Conservation (phyloP, 2,113 vertebrate species). For the Hucho hucho region DNA sequence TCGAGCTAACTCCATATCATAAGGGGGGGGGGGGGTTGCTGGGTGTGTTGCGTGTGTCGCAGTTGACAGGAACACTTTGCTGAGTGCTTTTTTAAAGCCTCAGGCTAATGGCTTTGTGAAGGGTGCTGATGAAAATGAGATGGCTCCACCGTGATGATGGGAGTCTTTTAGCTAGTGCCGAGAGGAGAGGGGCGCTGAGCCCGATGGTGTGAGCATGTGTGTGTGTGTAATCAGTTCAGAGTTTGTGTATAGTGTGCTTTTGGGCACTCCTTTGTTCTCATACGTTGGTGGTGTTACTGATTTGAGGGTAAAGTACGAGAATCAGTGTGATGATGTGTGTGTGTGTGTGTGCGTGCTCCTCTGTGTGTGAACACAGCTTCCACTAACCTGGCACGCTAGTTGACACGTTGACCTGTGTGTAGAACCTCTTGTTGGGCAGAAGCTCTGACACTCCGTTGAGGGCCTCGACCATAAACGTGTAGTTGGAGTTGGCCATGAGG, state of each 20-base stretch:
- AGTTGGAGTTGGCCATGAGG: conserved; percentile 87
- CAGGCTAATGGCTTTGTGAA: conserved; percentile 50
- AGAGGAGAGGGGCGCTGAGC: neutral
- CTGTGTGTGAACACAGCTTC: neutral
- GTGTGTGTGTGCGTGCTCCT: neutral
- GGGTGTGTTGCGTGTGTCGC: neutral
- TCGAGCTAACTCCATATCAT: neutral
- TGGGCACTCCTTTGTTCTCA: neutral
- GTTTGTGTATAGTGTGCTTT: neutral
- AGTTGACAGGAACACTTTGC: conserved; percentile 36
- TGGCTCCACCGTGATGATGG: conserved; percentile 9
- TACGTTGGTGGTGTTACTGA: neutral
- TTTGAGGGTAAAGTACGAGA: neutral
- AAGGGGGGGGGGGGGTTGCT: too few species aligned
- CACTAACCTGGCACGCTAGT: conserved; percentile 81
- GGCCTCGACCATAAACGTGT: conserved; percentile 87
- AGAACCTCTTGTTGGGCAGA: conserved; percentile 75
- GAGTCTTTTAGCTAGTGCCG: conserved; percentile 16
- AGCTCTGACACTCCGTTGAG: conserved; percentile 87
- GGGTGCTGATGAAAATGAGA: conserved; percentile 46
- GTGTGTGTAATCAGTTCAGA: neutral
- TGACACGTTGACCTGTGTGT: conserved; percentile 85
- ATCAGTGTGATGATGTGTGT: neutral
- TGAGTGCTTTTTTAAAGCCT: conserved; percentile 48
- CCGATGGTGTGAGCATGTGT: neutral